These are phyloP conservation scores for Melinopterus prodromus DNA, from an alignment of 2,888 invertebrate genomes.

Conservation along the genomic window DNA sequence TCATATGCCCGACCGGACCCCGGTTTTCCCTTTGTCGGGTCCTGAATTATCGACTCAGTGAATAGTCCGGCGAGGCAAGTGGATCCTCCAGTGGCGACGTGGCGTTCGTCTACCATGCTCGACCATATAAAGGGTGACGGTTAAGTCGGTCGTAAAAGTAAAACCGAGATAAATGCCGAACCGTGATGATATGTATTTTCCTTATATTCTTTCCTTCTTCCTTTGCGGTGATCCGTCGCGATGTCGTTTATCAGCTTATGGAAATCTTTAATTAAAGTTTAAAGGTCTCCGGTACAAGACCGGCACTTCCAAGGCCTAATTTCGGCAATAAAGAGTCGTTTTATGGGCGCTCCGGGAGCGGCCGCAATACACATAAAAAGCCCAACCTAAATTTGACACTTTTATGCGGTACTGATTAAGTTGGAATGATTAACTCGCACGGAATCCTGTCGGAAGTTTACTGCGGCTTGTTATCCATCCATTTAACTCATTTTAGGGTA, in stretches of 20 bases:
- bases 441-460: neutral
- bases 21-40: conserved; percentile 44
- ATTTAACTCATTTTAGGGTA: neutral
- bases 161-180: conserved; percentile 41
- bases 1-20: conserved; percentile 45
- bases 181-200: conserved; percentile 12
- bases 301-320: conserved; percentile 19
- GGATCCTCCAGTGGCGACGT: neutral
- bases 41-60: conserved; percentile 50
- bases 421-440: neutral
- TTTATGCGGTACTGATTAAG: neutral
- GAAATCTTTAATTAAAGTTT: conserved; percentile 35
- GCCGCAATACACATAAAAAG: neutral
- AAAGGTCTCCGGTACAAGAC: conserved; percentile 21
- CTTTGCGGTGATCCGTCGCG: neutral
- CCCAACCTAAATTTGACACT: neutral
- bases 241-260: conserved; percentile 21
- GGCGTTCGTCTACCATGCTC: conserved; percentile 26
- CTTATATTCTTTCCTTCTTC: neutral
- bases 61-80: conserved; percentile 39
- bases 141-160: conserved; percentile 52
- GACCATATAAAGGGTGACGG: conserved; percentile 46
- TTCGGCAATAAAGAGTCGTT: conserved; percentile 21
- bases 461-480: neutral
- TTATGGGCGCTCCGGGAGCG: neutral